Base-by-base conservation (phyloP, 2,888 invertebrate genomes). In the Drosophila maculinotata region DNA sequence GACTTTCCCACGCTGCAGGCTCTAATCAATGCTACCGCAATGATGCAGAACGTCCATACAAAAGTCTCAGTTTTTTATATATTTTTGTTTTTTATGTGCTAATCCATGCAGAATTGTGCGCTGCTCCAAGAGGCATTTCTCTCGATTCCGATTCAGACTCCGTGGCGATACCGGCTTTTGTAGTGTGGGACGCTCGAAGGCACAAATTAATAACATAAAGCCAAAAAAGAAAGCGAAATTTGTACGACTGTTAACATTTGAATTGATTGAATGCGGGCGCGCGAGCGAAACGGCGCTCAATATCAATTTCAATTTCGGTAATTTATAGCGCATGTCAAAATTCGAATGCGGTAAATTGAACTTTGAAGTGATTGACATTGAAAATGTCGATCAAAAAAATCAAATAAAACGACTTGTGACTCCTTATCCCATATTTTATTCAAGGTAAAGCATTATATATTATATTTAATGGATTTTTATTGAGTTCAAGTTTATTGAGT, bases 191-290 rank as follows among this genome's bases (percentile, higher is more conserved):
- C 20, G 59, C 68, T 59, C 14, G 42, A 42, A 33, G 57, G 75
- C 63, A 35, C 60, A 75, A 82, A 79, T 85, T 82, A 79, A 79
- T 79, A 82, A 66, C 67, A 65, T 44, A 65, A 68, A 59, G 9
- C 17, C 12, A 48, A 15, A 20, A 54, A 25, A 25, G 60, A 59
- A 57, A 42, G 53, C 54, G 76, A 76, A 79, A 75, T 56, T 69
- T 58, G 3, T 35, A n/a, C 57, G 79, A 70, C 63, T 65, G 66
- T 75, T 75, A 82, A 64, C 83, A 66, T 79, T 85, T 66, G 63
- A 70, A 75, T 82, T 79, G 86, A 85, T 85, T 79, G 86, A 85
- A 79, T 63, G 79, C 51, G 52, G 42, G 63, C 76, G 79, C 57
- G 62, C 63, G 71, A 75, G 52, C 47, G 71, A 67, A 66, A 51